Conservation (phyloP, 2,888 invertebrate genomes). For the Epistrophe grossulariae region DNA sequence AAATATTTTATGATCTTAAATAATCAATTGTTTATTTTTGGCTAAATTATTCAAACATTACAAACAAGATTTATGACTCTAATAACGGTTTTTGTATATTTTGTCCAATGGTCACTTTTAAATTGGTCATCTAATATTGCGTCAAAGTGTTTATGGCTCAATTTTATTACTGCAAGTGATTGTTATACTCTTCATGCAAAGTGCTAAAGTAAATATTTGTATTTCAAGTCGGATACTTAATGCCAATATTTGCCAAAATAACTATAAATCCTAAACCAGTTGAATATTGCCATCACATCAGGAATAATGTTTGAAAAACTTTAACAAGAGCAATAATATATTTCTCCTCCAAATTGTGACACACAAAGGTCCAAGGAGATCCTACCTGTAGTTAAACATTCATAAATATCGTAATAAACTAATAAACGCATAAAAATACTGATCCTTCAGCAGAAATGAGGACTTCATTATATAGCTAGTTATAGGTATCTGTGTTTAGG, state of each 20-base stretch:
- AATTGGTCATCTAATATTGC: slow-evolving; percentile 50
- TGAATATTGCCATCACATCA: not conserved
- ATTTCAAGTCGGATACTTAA: slow-evolving; percentile 21
- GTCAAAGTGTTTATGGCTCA: slow-evolving; percentile 29
- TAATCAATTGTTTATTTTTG: slow-evolving; percentile 23
- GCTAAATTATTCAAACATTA: not conserved
- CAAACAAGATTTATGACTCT: slow-evolving; percentile 8
- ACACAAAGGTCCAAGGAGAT: not conserved
- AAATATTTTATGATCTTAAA: no score
- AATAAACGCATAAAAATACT: slow-evolving; percentile 70
- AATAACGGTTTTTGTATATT: not conserved
- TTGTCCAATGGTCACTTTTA: slow-evolving; percentile 38
- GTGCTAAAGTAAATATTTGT: slow-evolving; percentile 29
- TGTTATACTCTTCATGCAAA: not conserved
- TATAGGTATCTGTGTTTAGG: not conserved
- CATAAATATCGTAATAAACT: slow-evolving; percentile 66
- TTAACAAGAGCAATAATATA: not conserved
- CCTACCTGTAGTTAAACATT: slow-evolving; percentile 47
- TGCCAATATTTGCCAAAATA: slow-evolving; percentile 19
- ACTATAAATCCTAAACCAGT: slow-evolving; percentile 4
- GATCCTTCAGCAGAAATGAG: slow-evolving; percentile 62
- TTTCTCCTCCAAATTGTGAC: not conserved
- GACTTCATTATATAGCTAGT: slow-evolving; percentile 6
- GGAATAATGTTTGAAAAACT: not conserved
- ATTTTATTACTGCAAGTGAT: slow-evolving; percentile 33